These are phyloP conservation scores for Sebastes schlegelii DNA, from an alignment of 2,113 vertebrate species.

Conservation along the genomic window DNA sequence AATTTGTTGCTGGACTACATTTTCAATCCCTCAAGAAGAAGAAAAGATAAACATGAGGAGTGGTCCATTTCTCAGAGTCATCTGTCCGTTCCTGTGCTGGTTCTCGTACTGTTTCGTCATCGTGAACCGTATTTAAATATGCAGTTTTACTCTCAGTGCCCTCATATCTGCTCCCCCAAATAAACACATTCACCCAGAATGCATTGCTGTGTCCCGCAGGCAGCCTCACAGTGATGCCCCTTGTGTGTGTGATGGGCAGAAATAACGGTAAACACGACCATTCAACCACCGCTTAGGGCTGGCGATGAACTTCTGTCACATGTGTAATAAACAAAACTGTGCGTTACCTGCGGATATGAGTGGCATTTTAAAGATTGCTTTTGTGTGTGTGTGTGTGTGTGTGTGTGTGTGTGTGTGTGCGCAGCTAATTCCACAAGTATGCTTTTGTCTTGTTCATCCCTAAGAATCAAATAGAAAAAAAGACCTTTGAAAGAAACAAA, in stretches of 20 bases:
- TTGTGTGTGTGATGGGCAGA: constrained; percentile 22
- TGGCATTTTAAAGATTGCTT: constrained; percentile 51
- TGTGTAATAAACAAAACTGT: constrained; percentile 45
- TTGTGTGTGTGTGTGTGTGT: neutral
- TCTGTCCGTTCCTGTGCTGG: neutral
- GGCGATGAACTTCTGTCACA: constrained; percentile 59
- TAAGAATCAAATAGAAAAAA: constrained; percentile 33
- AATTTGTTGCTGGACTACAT: constrained; percentile 61
- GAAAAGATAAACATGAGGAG: constrained; percentile 16
- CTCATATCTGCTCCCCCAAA: neutral
- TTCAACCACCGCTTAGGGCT: constrained; percentile 40
- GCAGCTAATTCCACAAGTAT: constrained; percentile 40
- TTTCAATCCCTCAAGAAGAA: constrained; percentile 26
- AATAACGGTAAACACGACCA: constrained; percentile 41
- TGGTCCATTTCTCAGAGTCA: neutral
- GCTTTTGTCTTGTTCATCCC: constrained; percentile 46
- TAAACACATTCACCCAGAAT: constrained; percentile 50
- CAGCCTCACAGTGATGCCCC: constrained; percentile 22
- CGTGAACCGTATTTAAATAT: constrained; percentile 6
- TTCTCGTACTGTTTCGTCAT: neutral
- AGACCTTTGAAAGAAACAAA: constrained; percentile 54
- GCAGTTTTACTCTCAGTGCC: constrained; percentile 16
- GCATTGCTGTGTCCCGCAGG: constrained; percentile 26
- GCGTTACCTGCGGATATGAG: constrained; percentile 38
- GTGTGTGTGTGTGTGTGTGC: neutral